These are phyloP conservation scores for Pachypanchax playfairii DNA, from an alignment of 2,113 vertebrate species.

Conservation along the genomic window DNA sequence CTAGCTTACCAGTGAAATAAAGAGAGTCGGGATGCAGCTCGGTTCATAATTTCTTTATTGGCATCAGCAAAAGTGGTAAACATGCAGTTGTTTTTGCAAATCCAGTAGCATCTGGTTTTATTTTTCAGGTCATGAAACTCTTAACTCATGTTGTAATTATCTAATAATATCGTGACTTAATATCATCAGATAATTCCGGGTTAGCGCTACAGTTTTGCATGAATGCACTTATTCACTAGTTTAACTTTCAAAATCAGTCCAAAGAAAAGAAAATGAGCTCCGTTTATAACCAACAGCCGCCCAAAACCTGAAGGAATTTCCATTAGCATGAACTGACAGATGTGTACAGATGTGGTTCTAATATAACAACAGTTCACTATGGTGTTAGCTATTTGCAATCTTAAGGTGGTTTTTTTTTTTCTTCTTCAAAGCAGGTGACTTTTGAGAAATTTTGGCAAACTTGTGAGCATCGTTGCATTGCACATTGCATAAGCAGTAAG, in stretches of 20 bases:
- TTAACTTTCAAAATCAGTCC: conserved; percentile 44
- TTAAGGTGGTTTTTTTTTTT: conserved; percentile 33
- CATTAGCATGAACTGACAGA: conserved; percentile 47
- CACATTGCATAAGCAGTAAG: conserved; percentile 69
- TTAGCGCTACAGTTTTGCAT: conserved; percentile 52
- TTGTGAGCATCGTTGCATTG: conserved; percentile 65
- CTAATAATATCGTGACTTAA: conserved; percentile 42
- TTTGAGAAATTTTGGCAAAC: conserved; percentile 59
- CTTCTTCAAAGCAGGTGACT: conserved; percentile 44
- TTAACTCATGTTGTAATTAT: conserved; percentile 29
- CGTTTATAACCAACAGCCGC: conserved; percentile 32
- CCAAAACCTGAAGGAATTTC: conserved; percentile 48
- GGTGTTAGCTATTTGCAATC: conserved; percentile 47
- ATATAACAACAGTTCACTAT: conserved; percentile 44
- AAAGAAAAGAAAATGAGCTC: conserved; percentile 39
- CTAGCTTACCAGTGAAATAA: not conserved
- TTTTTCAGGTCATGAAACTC: conserved; percentile 48
- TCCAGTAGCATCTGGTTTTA: conserved; percentile 59
- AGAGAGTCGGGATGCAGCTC: conserved; percentile 10
- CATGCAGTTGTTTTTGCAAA: conserved; percentile 74
- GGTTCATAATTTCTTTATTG: conserved; percentile 79
- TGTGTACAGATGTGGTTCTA: conserved; percentile 42
- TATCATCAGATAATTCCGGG: conserved; percentile 48
- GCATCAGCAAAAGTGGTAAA: conserved; percentile 80
- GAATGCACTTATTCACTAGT: conserved; percentile 46